Evolutionary conservation across 1,140 invertebrate genomes (phyloP).

Genomic region (Cephus cinctus): DNA sequence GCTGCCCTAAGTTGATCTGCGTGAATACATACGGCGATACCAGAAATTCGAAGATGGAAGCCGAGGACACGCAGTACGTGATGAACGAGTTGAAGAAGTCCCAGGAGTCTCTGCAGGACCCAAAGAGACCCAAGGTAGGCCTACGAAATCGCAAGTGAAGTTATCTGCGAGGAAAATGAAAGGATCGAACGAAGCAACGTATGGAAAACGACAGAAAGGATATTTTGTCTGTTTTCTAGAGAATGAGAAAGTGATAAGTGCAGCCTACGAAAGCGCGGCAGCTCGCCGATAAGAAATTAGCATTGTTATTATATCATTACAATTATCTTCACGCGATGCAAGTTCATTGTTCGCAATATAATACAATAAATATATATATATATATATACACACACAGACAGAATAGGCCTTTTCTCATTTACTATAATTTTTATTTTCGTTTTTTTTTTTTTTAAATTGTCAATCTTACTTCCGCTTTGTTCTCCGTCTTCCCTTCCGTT

Average conservation of each 20-base stretch:
- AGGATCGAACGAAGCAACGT: background rate
- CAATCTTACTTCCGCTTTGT: background rate
- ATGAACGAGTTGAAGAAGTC: slow-evolving; percentile 37
- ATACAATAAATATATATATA: slow-evolving; percentile 8
- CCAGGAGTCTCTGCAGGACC: slow-evolving; percentile 27
- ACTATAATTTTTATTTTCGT: too few relatives aligned
- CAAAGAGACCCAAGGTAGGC: slow-evolving; percentile 23
- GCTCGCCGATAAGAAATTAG: slow-evolving; percentile 4
- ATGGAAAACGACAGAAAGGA: slow-evolving; percentile 8
- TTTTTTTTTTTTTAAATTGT: slow-evolving; percentile 6
- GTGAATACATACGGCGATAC: slow-evolving; percentile 29
- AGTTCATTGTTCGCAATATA: background rate
- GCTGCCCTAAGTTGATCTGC: slow-evolving; percentile 17
- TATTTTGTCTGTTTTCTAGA: slow-evolving; percentile 16
- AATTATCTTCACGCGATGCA: background rate
- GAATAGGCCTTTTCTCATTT: slow-evolving; percentile 20
- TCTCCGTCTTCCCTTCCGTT: background rate
- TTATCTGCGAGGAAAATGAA: background rate
- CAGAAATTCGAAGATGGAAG: slow-evolving; percentile 28
- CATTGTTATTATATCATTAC: slow-evolving; percentile 3
- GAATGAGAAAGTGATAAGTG: background rate
- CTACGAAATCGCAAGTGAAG: slow-evolving; percentile 4
- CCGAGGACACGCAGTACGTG: slow-evolving; percentile 32
- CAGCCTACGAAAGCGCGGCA: background rate
- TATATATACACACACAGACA: slow-evolving; percentile 17